Evolutionary conservation across 2,797 vertebrate species (phyloP).

Genomic region (Botia almorhae): DNA sequence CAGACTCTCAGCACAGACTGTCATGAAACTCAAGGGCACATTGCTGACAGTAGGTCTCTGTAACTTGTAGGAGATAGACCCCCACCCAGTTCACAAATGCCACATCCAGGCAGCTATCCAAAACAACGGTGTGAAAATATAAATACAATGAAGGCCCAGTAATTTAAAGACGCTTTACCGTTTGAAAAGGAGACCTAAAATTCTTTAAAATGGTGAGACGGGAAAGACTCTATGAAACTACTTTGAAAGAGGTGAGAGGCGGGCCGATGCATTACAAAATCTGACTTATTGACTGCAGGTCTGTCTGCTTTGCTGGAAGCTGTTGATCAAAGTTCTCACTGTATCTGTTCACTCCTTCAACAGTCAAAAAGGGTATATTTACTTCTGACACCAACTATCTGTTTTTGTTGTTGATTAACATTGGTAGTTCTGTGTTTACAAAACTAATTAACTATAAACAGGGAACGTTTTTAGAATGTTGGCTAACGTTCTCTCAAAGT

Average conservation of each 20-base stretch:
- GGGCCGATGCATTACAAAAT: neutral
- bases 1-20: too few species aligned
- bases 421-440: neutral
- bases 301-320: slow-evolving; percentile 70
- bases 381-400: slow-evolving; percentile 34
- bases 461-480: neutral
- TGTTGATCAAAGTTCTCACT: slow-evolving; percentile 74
- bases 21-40: too few species aligned
- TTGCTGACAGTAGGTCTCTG: too few species aligned
- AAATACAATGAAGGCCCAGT: too few species aligned
- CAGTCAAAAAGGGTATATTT: slow-evolving; percentile 49
- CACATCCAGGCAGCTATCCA: too few species aligned
- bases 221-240: neutral
- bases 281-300: slow-evolving; percentile 3
- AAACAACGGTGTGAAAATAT: too few species aligned
- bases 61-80: too few species aligned
- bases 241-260: neutral
- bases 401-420: neutral
- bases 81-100: too few species aligned
- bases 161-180: neutral
- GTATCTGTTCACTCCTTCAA: slow-evolving; percentile 48
- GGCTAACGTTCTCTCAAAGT: too few species aligned
- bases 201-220: neutral
- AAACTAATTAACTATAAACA: neutral
- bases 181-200: neutral